These are phyloP conservation scores for Helicolenus hilgendorfi DNA, from an alignment of 2,797 vertebrate genomes.

Conservation along the genomic window DNA sequence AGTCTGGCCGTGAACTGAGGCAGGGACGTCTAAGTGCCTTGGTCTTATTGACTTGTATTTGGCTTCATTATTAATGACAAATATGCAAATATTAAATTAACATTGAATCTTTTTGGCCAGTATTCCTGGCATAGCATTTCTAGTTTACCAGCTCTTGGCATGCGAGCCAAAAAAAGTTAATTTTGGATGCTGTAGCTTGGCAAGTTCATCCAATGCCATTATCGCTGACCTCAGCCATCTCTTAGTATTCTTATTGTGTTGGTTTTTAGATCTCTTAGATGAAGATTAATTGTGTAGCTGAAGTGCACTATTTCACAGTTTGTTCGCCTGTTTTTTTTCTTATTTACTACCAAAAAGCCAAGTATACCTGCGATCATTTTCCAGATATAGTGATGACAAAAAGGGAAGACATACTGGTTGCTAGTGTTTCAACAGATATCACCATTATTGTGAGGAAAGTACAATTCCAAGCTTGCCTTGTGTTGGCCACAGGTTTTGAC, in stretches of 20 bases:
- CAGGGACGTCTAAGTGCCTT: neutral
- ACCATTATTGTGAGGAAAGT: neutral
- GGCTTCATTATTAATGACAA: constrained; percentile 32
- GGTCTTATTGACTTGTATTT: constrained; percentile 15
- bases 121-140: neutral
- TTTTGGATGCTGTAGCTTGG: constrained; percentile 16
- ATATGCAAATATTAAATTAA: constrained; percentile 50
- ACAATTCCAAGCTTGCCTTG: neutral
- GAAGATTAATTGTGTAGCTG: neutral
- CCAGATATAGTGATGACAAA: neutral
- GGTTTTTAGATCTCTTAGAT: neutral
- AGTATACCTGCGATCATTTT: neutral
- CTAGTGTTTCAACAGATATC: neutral
- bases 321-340: neutral
- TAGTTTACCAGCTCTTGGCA: constrained; percentile 30
- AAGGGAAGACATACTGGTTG: neutral
- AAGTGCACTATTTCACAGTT: neutral
- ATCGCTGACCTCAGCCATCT: constrained; percentile 13
- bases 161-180: constrained; percentile 1
- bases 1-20: neutral
- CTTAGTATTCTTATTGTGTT: neutral
- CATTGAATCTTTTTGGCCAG: constrained; percentile 18
- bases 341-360: neutral
- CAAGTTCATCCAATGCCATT: neutral
- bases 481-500: neutral